These are phyloP conservation scores for Gorsachius magnificus DNA, from an alignment of 2,797 vertebrate genomes.

Conservation along the genomic window DNA sequence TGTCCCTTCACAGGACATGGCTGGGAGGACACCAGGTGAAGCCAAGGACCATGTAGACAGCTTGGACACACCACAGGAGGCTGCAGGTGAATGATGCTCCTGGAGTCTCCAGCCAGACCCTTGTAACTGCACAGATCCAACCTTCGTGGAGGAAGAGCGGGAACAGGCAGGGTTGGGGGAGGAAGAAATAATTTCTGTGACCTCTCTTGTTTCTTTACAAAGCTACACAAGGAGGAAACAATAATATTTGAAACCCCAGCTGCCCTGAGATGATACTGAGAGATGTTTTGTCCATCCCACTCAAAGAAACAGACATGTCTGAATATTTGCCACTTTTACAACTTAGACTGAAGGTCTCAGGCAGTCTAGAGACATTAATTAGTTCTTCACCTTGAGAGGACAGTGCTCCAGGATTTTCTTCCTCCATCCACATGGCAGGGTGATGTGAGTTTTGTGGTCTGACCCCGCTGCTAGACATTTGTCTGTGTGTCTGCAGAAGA, in stretches of 20 bases:
- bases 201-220: not conserved
- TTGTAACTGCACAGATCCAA: not conserved
- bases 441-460: not conserved
- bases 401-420: not conserved
- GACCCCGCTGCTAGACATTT: not conserved
- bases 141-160: not conserved
- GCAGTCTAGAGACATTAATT: not conserved
- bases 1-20: not conserved
- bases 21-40: not conserved
- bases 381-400: not conserved
- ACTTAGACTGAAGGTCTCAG: not conserved
- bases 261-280: not conserved
- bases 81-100: not conserved
- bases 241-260: not conserved
- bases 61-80: not conserved
- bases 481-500: not conserved
- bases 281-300: not conserved
- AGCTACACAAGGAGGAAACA: not conserved
- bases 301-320: not conserved
- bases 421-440: accelerated
- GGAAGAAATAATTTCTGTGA: not conserved
- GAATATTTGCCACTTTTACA: not conserved
- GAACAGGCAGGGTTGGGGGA: not conserved
- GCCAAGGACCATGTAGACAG: not conserved
- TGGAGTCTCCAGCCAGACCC: not conserved